These are phyloP conservation scores for Apis cerana DNA, from an alignment of 1,140 invertebrate genomes.

Conservation along the genomic window DNA sequence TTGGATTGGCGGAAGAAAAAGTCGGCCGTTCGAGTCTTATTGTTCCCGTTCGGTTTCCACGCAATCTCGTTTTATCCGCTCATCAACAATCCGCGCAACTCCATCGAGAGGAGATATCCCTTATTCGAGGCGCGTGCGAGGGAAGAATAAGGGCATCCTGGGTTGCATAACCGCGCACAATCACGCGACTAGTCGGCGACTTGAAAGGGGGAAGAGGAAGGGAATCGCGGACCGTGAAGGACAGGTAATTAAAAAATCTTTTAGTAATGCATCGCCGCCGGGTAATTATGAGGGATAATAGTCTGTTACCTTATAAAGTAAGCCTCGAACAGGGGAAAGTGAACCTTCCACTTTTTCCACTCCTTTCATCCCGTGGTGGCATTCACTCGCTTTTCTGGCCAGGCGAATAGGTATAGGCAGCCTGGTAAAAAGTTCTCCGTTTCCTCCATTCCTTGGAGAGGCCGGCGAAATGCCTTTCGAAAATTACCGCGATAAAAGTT, in stretches of 20 bases:
- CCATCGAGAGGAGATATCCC: neutral
- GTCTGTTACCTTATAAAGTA: constrained; percentile 49
- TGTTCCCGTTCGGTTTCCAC: neutral
- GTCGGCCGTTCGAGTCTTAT: neutral
- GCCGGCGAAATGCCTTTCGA: constrained; percentile 36
- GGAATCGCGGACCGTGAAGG: constrained; percentile 10
- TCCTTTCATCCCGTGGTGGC: constrained; percentile 13
- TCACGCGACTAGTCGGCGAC: neutral
- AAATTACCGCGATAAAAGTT: constrained; percentile 55
- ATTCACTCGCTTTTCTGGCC: constrained; percentile 39
- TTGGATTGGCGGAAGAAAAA: neutral
- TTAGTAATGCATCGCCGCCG: constrained; percentile 39
- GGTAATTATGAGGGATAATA: constrained; percentile 59
- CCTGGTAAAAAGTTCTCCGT: constrained; percentile 32
- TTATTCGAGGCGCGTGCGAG: constrained; percentile 19
- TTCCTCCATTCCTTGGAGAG: constrained; percentile 32
- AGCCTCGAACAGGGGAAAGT: constrained; percentile 12
- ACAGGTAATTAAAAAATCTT: constrained; percentile 56
- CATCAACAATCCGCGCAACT: neutral
- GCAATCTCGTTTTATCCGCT: neutral
- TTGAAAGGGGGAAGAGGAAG: neutral
- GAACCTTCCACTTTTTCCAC: constrained; percentile 26
- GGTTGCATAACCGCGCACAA: neutral
- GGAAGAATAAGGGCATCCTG: neutral
- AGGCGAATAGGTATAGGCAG: constrained; percentile 20